Conservation (phyloP, 2,113 vertebrate genomes). For the Pseudorectes ferrugineus region DNA sequence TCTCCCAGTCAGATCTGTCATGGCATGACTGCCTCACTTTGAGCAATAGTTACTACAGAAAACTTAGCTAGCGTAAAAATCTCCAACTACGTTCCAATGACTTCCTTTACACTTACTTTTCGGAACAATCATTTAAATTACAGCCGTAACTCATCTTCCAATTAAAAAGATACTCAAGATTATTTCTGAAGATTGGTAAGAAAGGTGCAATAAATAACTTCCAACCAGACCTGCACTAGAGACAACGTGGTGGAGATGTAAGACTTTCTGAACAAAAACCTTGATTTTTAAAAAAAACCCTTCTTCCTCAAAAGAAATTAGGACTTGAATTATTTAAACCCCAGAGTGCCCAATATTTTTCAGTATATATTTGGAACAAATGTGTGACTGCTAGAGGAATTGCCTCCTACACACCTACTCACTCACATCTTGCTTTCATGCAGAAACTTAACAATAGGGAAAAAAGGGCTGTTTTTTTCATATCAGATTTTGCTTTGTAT, state of each 20-base stretch:
- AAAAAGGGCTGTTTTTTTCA: neutral
- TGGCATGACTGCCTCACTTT: neutral
- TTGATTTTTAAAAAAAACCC: neutral
- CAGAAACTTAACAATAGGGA: neutral
- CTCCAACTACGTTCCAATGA: neutral
- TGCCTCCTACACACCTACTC: conserved; percentile 13
- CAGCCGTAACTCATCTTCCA: neutral
- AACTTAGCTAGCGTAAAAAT: neutral
- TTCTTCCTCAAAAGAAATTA: neutral
- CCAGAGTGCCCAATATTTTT: neutral
- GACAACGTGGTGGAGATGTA: neutral
- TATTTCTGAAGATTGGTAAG: neutral
- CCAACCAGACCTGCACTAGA: neutral
- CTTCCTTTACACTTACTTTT: neutral
- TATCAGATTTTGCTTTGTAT: neutral
- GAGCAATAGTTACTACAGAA: neutral
- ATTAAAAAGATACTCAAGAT: neutral
- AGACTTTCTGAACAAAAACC: neutral
- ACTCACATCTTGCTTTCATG: neutral
- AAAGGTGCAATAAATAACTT: neutral
- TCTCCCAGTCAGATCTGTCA: neutral
- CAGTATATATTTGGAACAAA: conserved; percentile 21
- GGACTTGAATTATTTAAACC: neutral
- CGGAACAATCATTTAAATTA: neutral
- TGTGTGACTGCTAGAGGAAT: neutral